phyloP scores from a whole-genome alignment of 1,140 invertebrate species.

The Drosophila arizonae region DNA sequence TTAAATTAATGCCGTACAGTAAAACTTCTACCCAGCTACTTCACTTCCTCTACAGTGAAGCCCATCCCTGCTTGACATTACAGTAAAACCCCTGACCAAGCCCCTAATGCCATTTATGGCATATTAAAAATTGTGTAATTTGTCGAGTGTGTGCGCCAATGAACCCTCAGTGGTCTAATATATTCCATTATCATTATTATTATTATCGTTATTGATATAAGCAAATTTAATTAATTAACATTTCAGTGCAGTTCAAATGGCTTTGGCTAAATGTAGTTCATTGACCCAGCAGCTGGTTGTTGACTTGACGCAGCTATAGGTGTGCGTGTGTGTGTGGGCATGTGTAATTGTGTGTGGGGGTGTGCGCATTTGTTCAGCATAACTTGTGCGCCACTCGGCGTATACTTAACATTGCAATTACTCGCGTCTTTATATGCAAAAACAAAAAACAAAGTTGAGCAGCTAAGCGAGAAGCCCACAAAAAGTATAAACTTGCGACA shows the following conservation, averaged over 20 bases:
- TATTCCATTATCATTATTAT: not conserved
- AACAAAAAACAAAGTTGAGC: slow-evolving; percentile 34
- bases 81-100: not conserved
- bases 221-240: slow-evolving; percentile 46
- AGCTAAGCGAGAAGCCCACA: slow-evolving; percentile 25
- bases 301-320: slow-evolving; percentile 15
- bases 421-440: slow-evolving; percentile 29
- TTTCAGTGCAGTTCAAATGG: slow-evolving; percentile 34
- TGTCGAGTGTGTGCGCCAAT: not conserved
- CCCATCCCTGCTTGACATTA: not conserved
- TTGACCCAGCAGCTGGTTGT: slow-evolving; percentile 38
- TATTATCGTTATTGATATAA: slow-evolving; percentile 41
- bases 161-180: slow-evolving; percentile 2
- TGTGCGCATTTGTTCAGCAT: slow-evolving; percentile 7
- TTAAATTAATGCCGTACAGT: slow-evolving; percentile 41
- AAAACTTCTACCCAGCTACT: not conserved
- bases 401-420: slow-evolving; percentile 43
- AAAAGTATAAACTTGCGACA: slow-evolving; percentile 18
- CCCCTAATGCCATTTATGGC: slow-evolving; percentile 6
- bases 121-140: slow-evolving; percentile 20
- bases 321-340: slow-evolving; percentile 17
- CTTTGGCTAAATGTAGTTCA: slow-evolving; percentile 30
- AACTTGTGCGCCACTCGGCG: slow-evolving; percentile 29
- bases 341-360: slow-evolving; percentile 6
- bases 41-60: not conserved